Conservation (phyloP, 2,888 invertebrate species). For the Chymomyza amoena region DNA sequence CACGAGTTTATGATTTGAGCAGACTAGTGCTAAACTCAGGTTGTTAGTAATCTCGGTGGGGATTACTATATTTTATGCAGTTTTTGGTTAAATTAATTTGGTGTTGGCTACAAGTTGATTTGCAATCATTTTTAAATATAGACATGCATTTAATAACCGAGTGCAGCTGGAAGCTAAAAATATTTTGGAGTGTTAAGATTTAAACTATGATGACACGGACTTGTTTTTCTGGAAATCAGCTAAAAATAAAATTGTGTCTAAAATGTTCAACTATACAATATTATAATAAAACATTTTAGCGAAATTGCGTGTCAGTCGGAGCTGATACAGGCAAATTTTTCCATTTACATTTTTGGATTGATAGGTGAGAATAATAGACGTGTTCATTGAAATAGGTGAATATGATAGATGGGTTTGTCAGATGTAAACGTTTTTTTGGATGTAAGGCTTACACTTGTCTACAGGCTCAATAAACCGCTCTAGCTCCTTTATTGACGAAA, state of each 20-base stretch:
- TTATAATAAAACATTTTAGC: background rate
- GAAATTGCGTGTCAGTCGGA: background rate
- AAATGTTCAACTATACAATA: background rate
- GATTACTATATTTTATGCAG: background rate
- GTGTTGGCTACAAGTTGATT: slow-evolving; percentile 17
- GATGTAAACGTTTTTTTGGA: no score
- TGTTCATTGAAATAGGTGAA: no score
- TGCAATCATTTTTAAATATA: background rate
- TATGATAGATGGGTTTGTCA: no score
- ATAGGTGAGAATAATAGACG: no score
- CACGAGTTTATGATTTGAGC: slow-evolving; percentile 33
- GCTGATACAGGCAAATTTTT: no score
- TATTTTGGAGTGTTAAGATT: background rate
- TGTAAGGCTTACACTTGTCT: no score
- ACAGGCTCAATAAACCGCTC: no score
- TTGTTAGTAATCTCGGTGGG: background rate
- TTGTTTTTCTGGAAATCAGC: background rate
- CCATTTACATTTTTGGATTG: no score
- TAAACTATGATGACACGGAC: background rate
- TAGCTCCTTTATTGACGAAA: no score
- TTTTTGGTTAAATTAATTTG: slow-evolving; percentile 14
- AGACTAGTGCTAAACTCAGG: slow-evolving; percentile 3
- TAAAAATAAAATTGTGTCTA: background rate
- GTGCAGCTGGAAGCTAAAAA: background rate
- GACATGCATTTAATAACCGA: background rate